Evolutionary conservation across 2,888 invertebrate genomes (phyloP), one percentile per base, ranked within the genome.

Genomic region (Hirtodrosophila confusa): DNA sequence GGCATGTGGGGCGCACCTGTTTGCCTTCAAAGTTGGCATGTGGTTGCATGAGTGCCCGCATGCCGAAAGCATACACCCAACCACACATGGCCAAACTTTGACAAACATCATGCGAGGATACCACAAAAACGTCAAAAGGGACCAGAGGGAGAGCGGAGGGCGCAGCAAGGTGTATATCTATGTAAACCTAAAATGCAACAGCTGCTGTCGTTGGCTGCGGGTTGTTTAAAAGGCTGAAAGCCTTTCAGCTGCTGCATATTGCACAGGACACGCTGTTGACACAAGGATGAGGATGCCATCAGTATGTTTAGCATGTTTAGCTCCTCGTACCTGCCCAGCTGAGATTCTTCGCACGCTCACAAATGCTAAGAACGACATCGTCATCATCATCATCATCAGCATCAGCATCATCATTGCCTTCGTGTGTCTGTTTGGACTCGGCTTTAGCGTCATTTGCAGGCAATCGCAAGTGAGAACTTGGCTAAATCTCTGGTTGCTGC

Each of bases 361-460:
- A 36, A 40, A 78, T 74, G 75, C 65, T 53, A 60, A 61, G 60
- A 53, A 58, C 60, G 47, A 61, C 71, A 61, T 63, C 51, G 43
- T 61, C 35, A 7, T 31, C 24, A 2, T 33, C 48, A 3, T 33
- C 41, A 33, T 62, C 62, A 58, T 73, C 60, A 66, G 58, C 62
- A 58, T 73, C 60, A 66, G 58, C 63, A 47, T 48, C 56, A 55
- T 61, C 39, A 35, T 47, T 11, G 33, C 36, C 49, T 17, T 35
- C 33, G 4, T 27, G 27, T 27, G 37, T 44, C 36, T 40, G 43
- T 56, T 31, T 31, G n/a, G 45, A n/a, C 36, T 56, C 33, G 33
- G 78, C 64, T 56, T 56, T 58, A 63, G 57, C 68, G 17, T 50
- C 69, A 60, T 78, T 82, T 75, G 63, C 79, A 64, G 76, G 79